Evolutionary conservation across 2,888 invertebrate genomes (phyloP), one percentile per base, ranked within the genome.

Genomic region (Thalpophila matura): DNA sequence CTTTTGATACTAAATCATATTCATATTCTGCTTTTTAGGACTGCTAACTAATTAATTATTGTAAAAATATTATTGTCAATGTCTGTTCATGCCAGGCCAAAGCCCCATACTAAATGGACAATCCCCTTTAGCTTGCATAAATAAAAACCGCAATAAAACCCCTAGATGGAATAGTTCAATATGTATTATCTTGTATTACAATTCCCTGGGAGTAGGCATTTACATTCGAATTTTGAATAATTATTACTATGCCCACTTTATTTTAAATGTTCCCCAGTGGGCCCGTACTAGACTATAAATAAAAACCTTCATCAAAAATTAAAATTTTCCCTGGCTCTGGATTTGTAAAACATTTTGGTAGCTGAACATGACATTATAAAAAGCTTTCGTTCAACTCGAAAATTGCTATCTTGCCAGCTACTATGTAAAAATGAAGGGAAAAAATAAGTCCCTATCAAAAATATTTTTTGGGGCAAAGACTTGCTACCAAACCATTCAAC

Each of bases 301-400:
- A 67, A 66, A 53, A 56, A 68, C 54, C 45, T 80, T 72, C 57
- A 77, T 75, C 69, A 77, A 74, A 79, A 74, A 73, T 74, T 68
- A 33, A 47, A 55, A 60, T 71, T 69, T 71, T 74, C 54, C 58
- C 72, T 71, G 62, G 67, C 74, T 64, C 49, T 42, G 60, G 47
- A 70, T 77, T 77, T 67, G 58, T 67, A 51, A 27, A 74, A 78
- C 65, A 74, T 75, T 77, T 72, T 56, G 62, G 53, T 62, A 56
- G 49, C 59, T 72, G 66, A 49, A 57, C 31, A 66, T 53, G 33
- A 50, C 33, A 38, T 33, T 26, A 12, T 43, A 64, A 64, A 58
- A 24, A 54, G 31, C 64, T 73, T 67, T 62, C 45, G 38, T 50
- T 72, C 43, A 50, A 64, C 50, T 67, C 38, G 42, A 66, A 71